phyloP scores from a whole-genome alignment of 23 tunicate species.

The Oikopleura vanhoeffeni region DNA sequence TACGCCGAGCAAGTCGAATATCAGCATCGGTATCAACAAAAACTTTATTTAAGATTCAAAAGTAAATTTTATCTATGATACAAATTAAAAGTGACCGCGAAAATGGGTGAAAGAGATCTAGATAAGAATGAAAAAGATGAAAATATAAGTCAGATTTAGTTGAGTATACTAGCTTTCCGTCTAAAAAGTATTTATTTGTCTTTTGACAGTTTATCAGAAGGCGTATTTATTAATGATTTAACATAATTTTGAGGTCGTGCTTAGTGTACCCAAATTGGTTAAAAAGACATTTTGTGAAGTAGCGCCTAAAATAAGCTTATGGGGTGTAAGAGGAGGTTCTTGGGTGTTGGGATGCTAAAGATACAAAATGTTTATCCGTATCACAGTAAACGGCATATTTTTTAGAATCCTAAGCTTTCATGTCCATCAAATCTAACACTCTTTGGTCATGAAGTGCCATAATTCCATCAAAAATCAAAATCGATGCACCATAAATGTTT shows the following conservation, averaged over 20 bases:
- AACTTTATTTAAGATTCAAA: conserved; percentile 32
- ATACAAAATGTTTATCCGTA: too few species aligned
- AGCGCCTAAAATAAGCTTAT: too few species aligned
- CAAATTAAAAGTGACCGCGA: neutral
- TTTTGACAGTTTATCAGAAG: too few species aligned
- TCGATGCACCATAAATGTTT: conserved; percentile 78
- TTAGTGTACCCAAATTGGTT: too few species aligned
- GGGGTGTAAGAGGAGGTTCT: too few species aligned
- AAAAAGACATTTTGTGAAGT: too few species aligned
- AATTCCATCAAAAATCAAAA: conserved; percentile 84
- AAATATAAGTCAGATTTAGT: neutral
- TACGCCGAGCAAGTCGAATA: conserved; percentile 66
- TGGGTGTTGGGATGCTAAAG: too few species aligned
- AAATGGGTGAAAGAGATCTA: neutral
- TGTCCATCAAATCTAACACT: neutral
- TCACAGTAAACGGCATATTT: too few species aligned
- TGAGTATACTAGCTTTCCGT: too few species aligned
- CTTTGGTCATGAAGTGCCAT: conserved; percentile 76
- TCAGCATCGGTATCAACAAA: conserved; percentile 94
- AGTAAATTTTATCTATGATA: neutral
- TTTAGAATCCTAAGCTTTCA: conserved; percentile 4
- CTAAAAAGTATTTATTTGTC: too few species aligned
- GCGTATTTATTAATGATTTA: too few species aligned
- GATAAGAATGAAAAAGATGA: neutral
- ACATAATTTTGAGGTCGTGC: too few species aligned